Base-by-base conservation (phyloP, 37 sponge, comb jelly and placozoan species). In the Corticium candelabrum region DNA sequence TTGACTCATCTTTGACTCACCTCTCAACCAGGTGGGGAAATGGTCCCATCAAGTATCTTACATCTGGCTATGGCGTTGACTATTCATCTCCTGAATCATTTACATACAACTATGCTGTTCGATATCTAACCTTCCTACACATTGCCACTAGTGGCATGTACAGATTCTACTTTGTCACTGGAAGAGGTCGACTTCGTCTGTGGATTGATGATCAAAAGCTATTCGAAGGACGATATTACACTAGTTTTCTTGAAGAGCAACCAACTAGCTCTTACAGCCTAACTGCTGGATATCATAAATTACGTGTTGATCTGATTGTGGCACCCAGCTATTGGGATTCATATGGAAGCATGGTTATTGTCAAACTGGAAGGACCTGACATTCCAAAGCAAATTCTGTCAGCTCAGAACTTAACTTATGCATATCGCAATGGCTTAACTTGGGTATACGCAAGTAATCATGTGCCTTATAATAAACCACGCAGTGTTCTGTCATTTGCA, bases 31-130 rank as follows among this genome's bases (percentile, higher is more conserved):
- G 7, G 4, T 30, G 5, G 29, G 7, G 29, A 34, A 4, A 29
- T 32, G 31, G 73, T 70, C 73, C 73, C 5, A 7, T 29, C 4
- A 15, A 34, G 4, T 70, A 35, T 34, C 73, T 30, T 30, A 5
- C 36, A 7, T 4, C 5, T 7, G 73, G 73, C 73, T 7, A 30
- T 32, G 29, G 4, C 29, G 73, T 70, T 32, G 31, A 70, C 73
- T 34, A 4, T 7, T 35, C 73, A 34, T 70, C 73, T 7, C 73
- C 73, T 5, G 5, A 4, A 7, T 70, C 73, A 32, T 70, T 70
- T 32, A 70, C 73, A 35, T 70, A 4, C 73, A 70, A 70, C 36
- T 70, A 70, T 34, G 73, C 35, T 34, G 36, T 70, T 29, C 73
- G 73, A 7, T 70, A 15, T 4, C 7, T 4, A 7, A 7, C 73